Percentiles rank a stretch among this genome's conserved stretches.
These are phyloP conservation scores for Typhlomys cinereus DNA, from an alignment of 2,113 vertebrate genomes.

Conservation along the genomic window DNA sequence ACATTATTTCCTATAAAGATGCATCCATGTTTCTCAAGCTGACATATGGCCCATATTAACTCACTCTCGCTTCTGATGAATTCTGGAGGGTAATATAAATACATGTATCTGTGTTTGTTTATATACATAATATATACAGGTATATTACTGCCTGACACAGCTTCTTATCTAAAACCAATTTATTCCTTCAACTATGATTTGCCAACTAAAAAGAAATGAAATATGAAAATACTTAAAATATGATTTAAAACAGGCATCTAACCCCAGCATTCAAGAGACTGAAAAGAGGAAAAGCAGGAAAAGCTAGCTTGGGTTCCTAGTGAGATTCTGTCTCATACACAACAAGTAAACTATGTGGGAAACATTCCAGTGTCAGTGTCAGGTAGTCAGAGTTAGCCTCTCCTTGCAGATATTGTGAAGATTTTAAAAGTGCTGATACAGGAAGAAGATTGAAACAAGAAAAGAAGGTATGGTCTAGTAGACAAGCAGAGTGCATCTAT, in stretches of 20 bases:
- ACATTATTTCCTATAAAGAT: not conserved
- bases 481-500: not conserved
- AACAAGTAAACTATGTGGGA: not conserved
- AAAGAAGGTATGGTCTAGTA: too few species aligned
- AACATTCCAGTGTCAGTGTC: not conserved
- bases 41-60: not conserved
- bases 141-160: not conserved
- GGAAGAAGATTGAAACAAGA: not conserved
- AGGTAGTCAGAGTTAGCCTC: too few species aligned
- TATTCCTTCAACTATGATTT: slow-evolving; percentile 6
- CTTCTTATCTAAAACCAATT: slow-evolving; percentile 1
- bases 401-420: not conserved
- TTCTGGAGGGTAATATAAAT: not conserved
- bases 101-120: not conserved
- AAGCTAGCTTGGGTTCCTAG: not conserved
- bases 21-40: slow-evolving; percentile 23
- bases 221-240: slow-evolving; percentile 36
- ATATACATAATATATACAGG: not conserved
- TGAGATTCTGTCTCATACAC: not conserved
- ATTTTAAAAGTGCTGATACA: not conserved
- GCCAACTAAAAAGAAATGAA: not conserved
- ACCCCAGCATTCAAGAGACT: not conserved
- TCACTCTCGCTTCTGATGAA: not conserved
- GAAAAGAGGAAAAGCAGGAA: not conserved
- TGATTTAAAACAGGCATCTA: not conserved